These are phyloP conservation scores for Pollenia amentaria DNA, from an alignment of 2,888 invertebrate genomes.

Conservation along the genomic window DNA sequence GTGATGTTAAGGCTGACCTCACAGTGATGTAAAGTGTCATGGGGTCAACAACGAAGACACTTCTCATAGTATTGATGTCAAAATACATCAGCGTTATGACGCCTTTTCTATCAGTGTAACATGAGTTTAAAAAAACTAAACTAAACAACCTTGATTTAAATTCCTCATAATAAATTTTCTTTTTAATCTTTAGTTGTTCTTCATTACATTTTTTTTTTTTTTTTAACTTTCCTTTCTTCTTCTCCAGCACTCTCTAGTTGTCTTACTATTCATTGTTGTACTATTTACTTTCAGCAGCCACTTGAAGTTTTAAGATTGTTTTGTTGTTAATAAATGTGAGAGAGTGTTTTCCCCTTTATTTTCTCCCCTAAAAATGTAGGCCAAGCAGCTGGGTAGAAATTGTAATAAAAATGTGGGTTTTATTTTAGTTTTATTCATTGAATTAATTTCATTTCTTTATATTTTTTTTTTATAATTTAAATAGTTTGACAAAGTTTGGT, in stretches of 20 bases:
- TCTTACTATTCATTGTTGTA: slow-evolving; percentile 44
- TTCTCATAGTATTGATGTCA: too few species aligned
- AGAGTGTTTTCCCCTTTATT: background rate
- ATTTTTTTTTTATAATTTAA: slow-evolving; percentile 44
- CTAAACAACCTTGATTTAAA: slow-evolving; percentile 60
- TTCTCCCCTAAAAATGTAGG: slow-evolving; percentile 40
- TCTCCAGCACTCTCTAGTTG: background rate
- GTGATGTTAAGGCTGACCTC: too few species aligned
- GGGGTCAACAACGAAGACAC: too few species aligned
- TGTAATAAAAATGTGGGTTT: slow-evolving; percentile 41
- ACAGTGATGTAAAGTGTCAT: too few species aligned
- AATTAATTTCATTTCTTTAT: slow-evolving; percentile 45
- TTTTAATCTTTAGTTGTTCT: background rate
- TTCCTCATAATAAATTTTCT: slow-evolving; percentile 27
- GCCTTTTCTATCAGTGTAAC: too few species aligned
- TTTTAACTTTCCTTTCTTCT: background rate
- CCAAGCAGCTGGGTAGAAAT: slow-evolving; percentile 49
- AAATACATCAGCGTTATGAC: too few species aligned
- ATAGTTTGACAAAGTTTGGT: slow-evolving; percentile 48
- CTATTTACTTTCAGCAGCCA: slow-evolving; percentile 38
- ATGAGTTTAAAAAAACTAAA: slow-evolving; percentile 33
- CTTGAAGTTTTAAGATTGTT: slow-evolving; percentile 57
- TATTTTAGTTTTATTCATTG: slow-evolving; percentile 59
- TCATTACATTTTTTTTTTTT: background rate
- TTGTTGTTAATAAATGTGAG: slow-evolving; percentile 33